Conservation (phyloP, 2,797 vertebrate genomes). For the Cossypha heuglini region DNA sequence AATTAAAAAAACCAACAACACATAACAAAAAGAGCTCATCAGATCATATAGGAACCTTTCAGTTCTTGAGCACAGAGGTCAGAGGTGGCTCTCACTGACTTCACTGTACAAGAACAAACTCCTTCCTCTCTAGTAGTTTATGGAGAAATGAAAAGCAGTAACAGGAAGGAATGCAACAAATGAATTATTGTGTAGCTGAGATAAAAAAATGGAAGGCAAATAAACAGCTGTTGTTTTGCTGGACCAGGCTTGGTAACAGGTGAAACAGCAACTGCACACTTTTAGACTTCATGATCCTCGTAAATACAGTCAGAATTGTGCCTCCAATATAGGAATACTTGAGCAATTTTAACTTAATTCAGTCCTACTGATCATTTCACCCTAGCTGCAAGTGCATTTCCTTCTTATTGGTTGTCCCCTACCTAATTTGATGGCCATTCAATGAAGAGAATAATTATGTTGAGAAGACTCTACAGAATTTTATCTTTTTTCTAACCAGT, state of each 20-base stretch:
- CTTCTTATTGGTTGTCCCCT: neutral
- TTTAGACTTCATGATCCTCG: neutral
- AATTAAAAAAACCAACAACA: neutral
- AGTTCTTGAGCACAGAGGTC: neutral
- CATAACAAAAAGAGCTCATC: neutral
- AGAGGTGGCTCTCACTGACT: neutral
- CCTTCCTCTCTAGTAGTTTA: neutral
- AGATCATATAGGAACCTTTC: neutral
- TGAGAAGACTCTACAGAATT: neutral
- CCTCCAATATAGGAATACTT: neutral
- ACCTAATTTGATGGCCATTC: neutral
- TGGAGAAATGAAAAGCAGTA: neutral
- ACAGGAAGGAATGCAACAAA: neutral
- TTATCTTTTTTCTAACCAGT: neutral
- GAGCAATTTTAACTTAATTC: neutral
- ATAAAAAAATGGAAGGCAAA: neutral
- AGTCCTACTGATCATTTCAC: neutral
- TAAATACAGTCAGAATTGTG: neutral
- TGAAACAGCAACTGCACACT: neutral
- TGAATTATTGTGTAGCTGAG: neutral
- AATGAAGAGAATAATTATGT: neutral
- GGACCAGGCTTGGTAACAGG: conserved; percentile 4
- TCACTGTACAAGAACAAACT: neutral
- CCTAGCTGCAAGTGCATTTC: neutral
- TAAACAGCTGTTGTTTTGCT: conserved; percentile 37